phyloP scores from a whole-genome alignment of 2,888 invertebrate genomes.

The Diplolepis rosae region DNA sequence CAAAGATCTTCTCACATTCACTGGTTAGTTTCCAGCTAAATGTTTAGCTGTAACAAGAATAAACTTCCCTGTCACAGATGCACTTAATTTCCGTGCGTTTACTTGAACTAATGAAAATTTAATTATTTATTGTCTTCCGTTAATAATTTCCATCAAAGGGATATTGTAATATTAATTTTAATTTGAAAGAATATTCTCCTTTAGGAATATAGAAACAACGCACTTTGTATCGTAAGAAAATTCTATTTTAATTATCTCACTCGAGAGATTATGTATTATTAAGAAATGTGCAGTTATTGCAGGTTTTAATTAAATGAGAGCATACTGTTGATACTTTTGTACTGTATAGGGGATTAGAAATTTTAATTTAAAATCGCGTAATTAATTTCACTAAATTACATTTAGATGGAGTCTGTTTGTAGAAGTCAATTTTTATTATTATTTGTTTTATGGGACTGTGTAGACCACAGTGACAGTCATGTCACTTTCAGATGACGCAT shows the following conservation, averaged over 20 bases:
- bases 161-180: not conserved
- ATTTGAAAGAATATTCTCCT: not conserved
- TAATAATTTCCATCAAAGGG: too few relatives aligned
- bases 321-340: not conserved
- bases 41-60: too few relatives aligned
- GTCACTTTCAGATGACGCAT: constrained; percentile 10
- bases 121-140: too few relatives aligned
- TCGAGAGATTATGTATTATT: not conserved
- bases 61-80: too few relatives aligned
- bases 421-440: not conserved
- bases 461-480: not conserved
- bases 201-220: not conserved
- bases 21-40: too few relatives aligned
- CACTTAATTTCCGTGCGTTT: too few relatives aligned
- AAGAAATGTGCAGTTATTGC: not conserved
- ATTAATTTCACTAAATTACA: constrained; percentile 3
- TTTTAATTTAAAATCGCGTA: constrained; percentile 14
- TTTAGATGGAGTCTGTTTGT: not conserved
- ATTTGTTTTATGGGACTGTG: not conserved
- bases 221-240: not conserved
- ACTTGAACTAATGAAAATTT: too few relatives aligned
- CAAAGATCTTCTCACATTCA: too few relatives aligned
- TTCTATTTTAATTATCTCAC: not conserved
- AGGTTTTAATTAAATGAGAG: not conserved
- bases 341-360: not conserved